These are phyloP conservation scores for Microtus pennsylvanicus DNA, from an alignment of 2,113 vertebrate genomes.

Conservation along the genomic window DNA sequence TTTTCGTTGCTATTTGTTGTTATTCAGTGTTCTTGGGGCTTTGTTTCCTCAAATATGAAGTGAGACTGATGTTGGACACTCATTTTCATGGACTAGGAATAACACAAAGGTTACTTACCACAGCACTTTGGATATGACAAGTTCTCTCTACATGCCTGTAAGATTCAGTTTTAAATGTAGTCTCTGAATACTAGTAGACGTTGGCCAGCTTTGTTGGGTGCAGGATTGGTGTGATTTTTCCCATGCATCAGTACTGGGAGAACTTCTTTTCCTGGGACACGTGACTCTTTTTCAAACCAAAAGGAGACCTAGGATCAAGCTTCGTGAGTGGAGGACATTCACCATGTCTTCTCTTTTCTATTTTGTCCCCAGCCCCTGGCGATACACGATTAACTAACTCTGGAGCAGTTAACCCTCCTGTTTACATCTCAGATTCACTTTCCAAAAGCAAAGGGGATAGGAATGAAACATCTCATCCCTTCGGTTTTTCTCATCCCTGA, in stretches of 20 bases:
- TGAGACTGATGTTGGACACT: no score
- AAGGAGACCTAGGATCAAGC: neutral
- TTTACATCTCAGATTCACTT: neutral
- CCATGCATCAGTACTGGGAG: neutral
- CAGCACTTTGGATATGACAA: neutral
- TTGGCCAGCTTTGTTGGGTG: fast-evolving
- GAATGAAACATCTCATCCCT: neutral
- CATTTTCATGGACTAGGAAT: neutral
- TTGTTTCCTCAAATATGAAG: neutral
- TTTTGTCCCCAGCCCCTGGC: neutral
- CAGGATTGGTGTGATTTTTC: neutral
- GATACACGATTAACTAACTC: neutral
- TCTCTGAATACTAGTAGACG: neutral
- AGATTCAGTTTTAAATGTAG: neutral
- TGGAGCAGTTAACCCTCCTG: neutral
- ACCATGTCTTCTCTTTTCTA: neutral
- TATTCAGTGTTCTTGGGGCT: neutral
- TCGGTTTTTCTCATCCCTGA: conserved; percentile 5
- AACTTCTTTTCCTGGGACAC: neutral
- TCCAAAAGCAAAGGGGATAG: neutral
- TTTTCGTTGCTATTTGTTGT: neutral
- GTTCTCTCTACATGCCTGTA: neutral
- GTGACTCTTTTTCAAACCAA: neutral
- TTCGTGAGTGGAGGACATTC: neutral
- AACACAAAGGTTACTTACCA: neutral